Evolutionary conservation across 2,113 vertebrate genomes (phyloP).

Genomic region (Coptodon bakossiorum): DNA sequence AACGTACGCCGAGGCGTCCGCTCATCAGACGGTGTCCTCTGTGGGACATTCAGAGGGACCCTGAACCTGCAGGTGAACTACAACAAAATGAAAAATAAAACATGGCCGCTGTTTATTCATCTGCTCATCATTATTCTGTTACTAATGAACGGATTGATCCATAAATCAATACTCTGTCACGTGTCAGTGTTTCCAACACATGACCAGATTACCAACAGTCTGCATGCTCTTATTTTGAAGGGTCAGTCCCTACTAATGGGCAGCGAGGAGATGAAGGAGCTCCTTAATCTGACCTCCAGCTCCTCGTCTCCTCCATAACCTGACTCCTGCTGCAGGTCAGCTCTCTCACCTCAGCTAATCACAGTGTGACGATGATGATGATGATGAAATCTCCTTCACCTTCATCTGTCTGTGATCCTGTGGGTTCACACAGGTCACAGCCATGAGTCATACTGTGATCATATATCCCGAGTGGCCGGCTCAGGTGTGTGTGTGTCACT

Average conservation of each 20-base stretch:
- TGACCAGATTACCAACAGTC: background rate
- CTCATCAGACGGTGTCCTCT: background rate
- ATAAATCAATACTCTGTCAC: background rate
- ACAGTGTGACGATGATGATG: background rate
- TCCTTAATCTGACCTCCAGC: background rate
- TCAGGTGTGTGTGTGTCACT: background rate
- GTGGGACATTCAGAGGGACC: background rate
- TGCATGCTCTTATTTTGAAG: background rate
- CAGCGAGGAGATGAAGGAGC: background rate
- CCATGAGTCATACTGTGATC: background rate
- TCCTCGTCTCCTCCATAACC: background rate
- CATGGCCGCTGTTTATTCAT: background rate
- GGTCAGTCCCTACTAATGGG: background rate
- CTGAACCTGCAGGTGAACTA: background rate
- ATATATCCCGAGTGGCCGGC: background rate
- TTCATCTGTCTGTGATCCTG: rapidly evolving
- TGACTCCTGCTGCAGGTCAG: background rate
- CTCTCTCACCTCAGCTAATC: rapidly evolving
- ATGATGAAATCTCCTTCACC: background rate
- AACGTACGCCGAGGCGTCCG: rapidly evolving
- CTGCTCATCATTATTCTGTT: background rate
- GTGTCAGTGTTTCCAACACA: background rate
- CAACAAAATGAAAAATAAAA: background rate
- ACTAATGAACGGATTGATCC: background rate
- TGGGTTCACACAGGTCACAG: background rate